phyloP scores from a whole-genome alignment of 37 sponge, comb jelly and placozoan species.

The Aplysina aerophoba region DNA sequence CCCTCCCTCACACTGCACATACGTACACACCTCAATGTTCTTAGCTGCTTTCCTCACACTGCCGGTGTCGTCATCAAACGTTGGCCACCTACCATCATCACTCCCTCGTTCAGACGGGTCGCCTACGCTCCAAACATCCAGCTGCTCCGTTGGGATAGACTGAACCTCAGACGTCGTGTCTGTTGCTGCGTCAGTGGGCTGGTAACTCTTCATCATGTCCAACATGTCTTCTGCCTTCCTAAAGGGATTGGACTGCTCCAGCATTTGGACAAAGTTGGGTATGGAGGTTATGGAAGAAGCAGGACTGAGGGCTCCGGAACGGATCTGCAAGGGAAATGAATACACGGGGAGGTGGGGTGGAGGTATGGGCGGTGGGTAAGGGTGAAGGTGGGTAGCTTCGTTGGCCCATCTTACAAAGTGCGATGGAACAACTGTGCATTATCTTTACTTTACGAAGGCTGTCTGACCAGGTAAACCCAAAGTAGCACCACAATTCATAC shows the following conservation, averaged over 20 bases:
- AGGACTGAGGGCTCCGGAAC: constrained; percentile 17
- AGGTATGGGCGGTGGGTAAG: too few species aligned
- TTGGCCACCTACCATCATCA: constrained; percentile 17
- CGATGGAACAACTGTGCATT: too few species aligned
- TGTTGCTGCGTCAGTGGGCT: neutral
- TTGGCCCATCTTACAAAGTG: too few species aligned
- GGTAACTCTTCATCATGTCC: constrained; percentile 7
- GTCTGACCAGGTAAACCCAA: too few species aligned
- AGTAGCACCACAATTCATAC: too few species aligned
- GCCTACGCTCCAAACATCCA: constrained; percentile 14
- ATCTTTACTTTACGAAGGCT: too few species aligned
- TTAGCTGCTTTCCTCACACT: neutral
- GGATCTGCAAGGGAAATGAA: neutral
- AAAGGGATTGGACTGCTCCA: constrained; percentile 31
- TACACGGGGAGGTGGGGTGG: neutral
- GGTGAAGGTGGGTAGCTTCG: too few species aligned
- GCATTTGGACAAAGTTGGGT: constrained; percentile 27
- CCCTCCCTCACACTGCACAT: neutral
- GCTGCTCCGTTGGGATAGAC: constrained; percentile 14
- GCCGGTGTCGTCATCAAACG: neutral
- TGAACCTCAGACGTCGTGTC: constrained; percentile 8
- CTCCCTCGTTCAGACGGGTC: neutral
- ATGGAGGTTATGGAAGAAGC: constrained; percentile 12
- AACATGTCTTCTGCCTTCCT: constrained; percentile 27
- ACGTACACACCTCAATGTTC: constrained; percentile 14